Conservation (phyloP, 1,140 invertebrate genomes). For the Lerema accius region DNA sequence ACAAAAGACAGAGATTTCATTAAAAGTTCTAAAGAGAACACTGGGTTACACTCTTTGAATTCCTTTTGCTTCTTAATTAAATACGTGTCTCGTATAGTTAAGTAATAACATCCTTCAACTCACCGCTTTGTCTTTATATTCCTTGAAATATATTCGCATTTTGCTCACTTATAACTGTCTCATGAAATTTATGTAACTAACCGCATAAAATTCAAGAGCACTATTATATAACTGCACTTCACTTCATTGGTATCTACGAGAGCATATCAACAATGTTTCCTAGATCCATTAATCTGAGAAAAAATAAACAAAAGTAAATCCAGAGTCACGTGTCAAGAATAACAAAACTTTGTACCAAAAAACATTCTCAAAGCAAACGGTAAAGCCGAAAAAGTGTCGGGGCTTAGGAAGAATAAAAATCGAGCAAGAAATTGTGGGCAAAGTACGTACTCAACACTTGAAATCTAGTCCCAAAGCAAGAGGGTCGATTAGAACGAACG, state of each 20-base stretch:
- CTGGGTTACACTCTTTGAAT: too few species aligned
- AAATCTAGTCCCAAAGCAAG: too few species aligned
- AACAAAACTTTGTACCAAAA: too few species aligned
- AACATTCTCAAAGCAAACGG: too few species aligned
- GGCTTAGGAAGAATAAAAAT: too few species aligned
- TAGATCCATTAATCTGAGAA: neutral
- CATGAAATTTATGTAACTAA: constrained; percentile 65
- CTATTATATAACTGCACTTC: constrained; percentile 24
- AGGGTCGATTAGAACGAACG: too few species aligned
- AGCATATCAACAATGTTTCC: neutral
- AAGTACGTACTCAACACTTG: too few species aligned
- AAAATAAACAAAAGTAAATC: neutral
- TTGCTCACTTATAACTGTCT: constrained; percentile 50
- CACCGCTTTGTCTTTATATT: constrained; percentile 69
- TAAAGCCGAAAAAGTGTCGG: too few species aligned
- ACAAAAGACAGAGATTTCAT: neutral
- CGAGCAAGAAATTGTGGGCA: too few species aligned
- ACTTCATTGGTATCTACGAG: constrained; percentile 33
- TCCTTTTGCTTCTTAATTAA: too few species aligned
- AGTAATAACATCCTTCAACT: constrained; percentile 41
- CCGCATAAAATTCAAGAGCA: constrained; percentile 70
- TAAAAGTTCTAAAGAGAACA: too few species aligned
- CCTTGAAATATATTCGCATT: constrained; percentile 76
- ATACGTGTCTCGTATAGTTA: neutral
- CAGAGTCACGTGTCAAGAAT: too few species aligned